These are phyloP conservation scores for Sialia sialis DNA, from an alignment of 2,113 vertebrate genomes.

Conservation along the genomic window DNA sequence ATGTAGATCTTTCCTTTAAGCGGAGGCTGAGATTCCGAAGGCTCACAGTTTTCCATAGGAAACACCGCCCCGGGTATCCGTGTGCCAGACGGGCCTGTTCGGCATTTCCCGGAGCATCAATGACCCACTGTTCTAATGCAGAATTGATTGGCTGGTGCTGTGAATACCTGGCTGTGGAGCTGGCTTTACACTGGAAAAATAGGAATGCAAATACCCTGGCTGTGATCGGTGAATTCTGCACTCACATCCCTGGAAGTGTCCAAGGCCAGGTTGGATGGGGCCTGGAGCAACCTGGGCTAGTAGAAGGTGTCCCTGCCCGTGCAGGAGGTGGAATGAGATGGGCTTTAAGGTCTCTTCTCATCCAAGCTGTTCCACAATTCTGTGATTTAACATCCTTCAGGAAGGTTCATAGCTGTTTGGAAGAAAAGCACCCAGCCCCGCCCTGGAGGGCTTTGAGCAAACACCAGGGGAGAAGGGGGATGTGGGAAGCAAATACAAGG, in stretches of 20 bases:
- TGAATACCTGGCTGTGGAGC: neutral
- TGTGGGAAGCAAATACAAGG: neutral
- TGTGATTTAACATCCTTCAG: neutral
- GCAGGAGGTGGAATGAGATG: neutral
- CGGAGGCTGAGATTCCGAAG: constrained; percentile 1
- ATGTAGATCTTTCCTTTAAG: constrained; percentile 28
- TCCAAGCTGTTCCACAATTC: neutral
- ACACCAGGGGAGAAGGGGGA: neutral
- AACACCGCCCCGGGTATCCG: neutral
- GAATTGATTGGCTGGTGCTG: neutral
- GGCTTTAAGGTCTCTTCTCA: neutral
- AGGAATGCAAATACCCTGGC: neutral
- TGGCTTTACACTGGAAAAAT: neutral
- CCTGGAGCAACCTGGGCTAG: neutral
- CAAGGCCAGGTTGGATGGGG: neutral
- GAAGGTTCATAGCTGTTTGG: neutral
- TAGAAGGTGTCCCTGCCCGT: neutral
- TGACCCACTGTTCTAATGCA: neutral
- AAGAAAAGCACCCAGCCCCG: neutral
- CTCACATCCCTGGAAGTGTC: neutral
- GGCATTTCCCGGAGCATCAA: neutral
- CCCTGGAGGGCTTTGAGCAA: neutral
- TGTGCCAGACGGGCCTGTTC: neutral
- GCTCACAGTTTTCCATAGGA: constrained; percentile 58
- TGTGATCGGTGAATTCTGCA: neutral